Evolutionary conservation across 2,113 vertebrate genomes (phyloP), one percentile per base, ranked within the genome.

Genomic region (Cisticola juncidis): DNA sequence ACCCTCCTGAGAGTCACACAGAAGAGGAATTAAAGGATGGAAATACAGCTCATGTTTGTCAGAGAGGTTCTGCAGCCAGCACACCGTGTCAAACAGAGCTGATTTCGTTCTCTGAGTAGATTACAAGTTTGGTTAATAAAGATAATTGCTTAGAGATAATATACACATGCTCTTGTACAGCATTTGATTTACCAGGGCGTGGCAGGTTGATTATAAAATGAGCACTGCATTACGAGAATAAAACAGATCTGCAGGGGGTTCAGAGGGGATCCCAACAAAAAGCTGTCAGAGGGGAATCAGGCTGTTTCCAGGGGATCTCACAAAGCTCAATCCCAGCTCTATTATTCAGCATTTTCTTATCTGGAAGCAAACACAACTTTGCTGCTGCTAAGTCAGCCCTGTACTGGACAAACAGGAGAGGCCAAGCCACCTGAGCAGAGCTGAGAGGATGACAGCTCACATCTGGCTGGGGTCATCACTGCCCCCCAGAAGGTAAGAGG

Each of bases 61-160:
- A 64, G 84, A 91, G 84, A 65, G 72, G 86, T 64, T 88, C 90
- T 83, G 88, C 0, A 2, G 77, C 77, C 84, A 95, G 54, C n/a
- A 23, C 45, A 53, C 61, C 90, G 31, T 8, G 50, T 74, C 92
- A 84, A 81, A 94, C 84, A 68, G 68, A 93, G 81, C 92, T 70
- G 91, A 92, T 91, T 90, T 81, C 33, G 9, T 58, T 83, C 83
- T 74, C 81, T 28, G 83, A 91, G 76, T 18, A 91, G 80, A 88
- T 94, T 83, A 95, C 86, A 88, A 92, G 69, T 94, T 96, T 50
- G 44, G 86, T 94, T 95, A 93, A 94, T 92, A 93, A 88, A 86
- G 92, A 88, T 84, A 95, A 97, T 92, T 92, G 83, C 91, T 85
- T 54, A 12, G 80, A 93, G 92, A 81, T 95, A 78, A 92, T 23